Evolutionary conservation across 1,140 invertebrate genomes (phyloP).

Genomic region (Papilio dardanus): DNA sequence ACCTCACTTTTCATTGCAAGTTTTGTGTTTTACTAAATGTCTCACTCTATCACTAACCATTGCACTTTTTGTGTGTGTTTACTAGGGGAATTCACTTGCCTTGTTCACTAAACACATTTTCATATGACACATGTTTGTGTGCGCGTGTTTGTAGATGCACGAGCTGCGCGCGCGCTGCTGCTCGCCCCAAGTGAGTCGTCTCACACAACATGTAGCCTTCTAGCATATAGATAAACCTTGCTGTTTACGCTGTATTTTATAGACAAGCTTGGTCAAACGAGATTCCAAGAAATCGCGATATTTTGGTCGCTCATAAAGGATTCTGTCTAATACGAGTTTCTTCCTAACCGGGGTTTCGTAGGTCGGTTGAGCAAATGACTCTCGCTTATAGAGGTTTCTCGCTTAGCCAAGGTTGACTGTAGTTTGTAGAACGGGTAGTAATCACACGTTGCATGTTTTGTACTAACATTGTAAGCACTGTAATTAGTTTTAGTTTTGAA

Average conservation of each 20-base stretch:
- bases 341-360: too few relatives aligned
- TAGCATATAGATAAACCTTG: too few relatives aligned
- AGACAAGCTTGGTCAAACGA: too few relatives aligned
- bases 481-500: not conserved
- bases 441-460: not conserved
- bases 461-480: not conserved
- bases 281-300: too few relatives aligned
- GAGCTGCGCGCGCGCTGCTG: constrained; percentile 61
- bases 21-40: not conserved
- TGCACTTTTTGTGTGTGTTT: not conserved
- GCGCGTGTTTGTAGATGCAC: constrained; percentile 59
- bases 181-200: constrained; percentile 64
- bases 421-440: not conserved
- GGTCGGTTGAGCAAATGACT: too few relatives aligned
- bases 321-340: too few relatives aligned
- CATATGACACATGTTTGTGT: not conserved
- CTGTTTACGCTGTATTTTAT: too few relatives aligned
- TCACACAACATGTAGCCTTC: not conserved
- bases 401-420: too few relatives aligned
- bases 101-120: not conserved
- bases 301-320: too few relatives aligned
- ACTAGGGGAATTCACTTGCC: not conserved
- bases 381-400: too few relatives aligned
- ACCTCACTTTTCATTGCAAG: not conserved
- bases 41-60: not conserved